Conservation (phyloP, 2,797 vertebrate genomes). For the Somateria mollissima region DNA sequence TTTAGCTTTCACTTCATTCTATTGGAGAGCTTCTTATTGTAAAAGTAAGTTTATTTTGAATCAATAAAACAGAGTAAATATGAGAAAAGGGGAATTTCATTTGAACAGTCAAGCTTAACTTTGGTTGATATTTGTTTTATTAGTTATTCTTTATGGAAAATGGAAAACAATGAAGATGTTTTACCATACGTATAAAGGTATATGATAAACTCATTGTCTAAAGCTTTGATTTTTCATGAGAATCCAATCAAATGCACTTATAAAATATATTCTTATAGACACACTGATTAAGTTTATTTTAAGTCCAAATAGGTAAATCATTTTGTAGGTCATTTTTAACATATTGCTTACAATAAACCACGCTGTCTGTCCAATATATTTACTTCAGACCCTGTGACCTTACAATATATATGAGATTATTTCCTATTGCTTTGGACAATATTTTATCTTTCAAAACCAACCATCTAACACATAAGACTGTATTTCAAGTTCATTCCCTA, state of each 20-base stretch:
- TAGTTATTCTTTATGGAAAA: background rate
- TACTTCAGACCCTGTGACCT: conserved; percentile 10
- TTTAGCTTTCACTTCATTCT: background rate
- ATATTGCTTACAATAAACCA: background rate
- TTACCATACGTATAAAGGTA: background rate
- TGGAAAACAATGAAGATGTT: background rate
- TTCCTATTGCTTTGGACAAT: background rate
- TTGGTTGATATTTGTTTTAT: background rate
- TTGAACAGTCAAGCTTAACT: background rate
- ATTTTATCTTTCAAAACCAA: conserved; percentile 40
- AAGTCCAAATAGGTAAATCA: background rate
- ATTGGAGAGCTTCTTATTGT: background rate
- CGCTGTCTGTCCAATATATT: background rate
- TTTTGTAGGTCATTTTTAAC: background rate
- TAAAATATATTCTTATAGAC: background rate
- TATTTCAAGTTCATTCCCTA: conserved; percentile 23
- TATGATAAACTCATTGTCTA: background rate
- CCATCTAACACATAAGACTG: background rate
- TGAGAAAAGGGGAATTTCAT: background rate
- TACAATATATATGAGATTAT: conserved; percentile 5
- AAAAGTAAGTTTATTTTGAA: background rate
- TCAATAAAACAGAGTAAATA: background rate
- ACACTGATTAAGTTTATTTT: background rate
- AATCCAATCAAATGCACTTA: background rate
- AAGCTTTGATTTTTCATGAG: background rate